These are phyloP conservation scores for Centropyge bicolor DNA, from an alignment of 2,797 vertebrate species.

Conservation along the genomic window DNA sequence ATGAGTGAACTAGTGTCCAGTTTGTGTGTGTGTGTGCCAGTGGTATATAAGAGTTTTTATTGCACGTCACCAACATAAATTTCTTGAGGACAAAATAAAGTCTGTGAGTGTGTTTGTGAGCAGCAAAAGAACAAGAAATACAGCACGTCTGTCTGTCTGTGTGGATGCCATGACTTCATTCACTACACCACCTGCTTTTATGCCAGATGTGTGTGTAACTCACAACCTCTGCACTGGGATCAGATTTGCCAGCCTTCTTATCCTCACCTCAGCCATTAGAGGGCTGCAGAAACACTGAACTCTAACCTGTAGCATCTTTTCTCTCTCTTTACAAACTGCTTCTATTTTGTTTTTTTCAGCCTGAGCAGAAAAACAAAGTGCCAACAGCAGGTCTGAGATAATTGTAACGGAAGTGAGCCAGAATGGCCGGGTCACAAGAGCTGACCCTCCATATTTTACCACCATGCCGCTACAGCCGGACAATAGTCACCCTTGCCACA, in stretches of 20 bases:
- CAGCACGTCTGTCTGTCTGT: neutral
- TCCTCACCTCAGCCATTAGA: slow-evolving; percentile 13
- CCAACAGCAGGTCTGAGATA: slow-evolving; percentile 28
- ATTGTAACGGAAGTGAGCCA: slow-evolving; percentile 27
- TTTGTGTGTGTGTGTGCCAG: neutral
- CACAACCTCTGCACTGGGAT: slow-evolving; percentile 13
- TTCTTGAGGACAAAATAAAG: neutral
- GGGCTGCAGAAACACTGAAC: slow-evolving; percentile 31
- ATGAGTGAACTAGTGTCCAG: slow-evolving; percentile 9
- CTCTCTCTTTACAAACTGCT: slow-evolving; percentile 22
- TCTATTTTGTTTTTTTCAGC: neutral
- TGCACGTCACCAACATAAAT: slow-evolving; percentile 4
- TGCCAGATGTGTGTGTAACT: slow-evolving; percentile 6
- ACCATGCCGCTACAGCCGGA: slow-evolving; percentile 23
- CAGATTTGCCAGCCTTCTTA: slow-evolving; percentile 21
- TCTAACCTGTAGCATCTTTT: slow-evolving; percentile 5
- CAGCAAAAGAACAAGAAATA: slow-evolving; percentile 1
- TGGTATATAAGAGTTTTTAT: neutral
- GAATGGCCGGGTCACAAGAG: slow-evolving; percentile 22
- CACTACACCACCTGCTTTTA: neutral
- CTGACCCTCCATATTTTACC: slow-evolving; percentile 48
- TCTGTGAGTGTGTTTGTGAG: slow-evolving; percentile 3
- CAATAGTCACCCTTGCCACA: slow-evolving; percentile 24
- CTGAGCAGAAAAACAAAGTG: slow-evolving; percentile 15
- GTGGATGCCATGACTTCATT: neutral